Conservation (phyloP, 1,140 invertebrate genomes). For the Drosophila burlai region DNA sequence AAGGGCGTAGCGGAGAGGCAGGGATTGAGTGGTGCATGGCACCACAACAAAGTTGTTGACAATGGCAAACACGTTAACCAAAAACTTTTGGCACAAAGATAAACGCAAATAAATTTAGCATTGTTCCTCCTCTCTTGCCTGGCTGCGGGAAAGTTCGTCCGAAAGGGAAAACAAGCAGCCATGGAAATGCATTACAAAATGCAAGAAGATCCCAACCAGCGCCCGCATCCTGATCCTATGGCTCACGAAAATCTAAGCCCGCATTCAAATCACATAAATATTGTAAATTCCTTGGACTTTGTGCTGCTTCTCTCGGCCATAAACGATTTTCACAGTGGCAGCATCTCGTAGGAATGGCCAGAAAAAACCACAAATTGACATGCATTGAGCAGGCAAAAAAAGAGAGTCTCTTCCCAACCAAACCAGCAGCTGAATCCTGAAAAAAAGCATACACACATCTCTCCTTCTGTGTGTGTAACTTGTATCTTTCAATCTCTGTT, state of each 20-base stretch:
- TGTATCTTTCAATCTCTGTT: constrained; percentile 45
- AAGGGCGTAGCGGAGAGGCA: not conserved
- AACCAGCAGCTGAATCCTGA: constrained; percentile 19
- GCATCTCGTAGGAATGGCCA: constrained; percentile 6
- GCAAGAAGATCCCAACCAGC: constrained; percentile 17
- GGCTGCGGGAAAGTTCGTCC: constrained; percentile 20
- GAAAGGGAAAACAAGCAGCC: constrained; percentile 2
- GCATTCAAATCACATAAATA: constrained; percentile 74
- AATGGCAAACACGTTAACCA: constrained; percentile 82
- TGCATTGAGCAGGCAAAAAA: constrained; percentile 53
- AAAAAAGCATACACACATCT: constrained; percentile 19
- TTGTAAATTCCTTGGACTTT: constrained; percentile 45
- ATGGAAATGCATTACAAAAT: constrained; percentile 43
- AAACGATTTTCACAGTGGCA: constrained; percentile 66
- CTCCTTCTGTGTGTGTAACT: constrained; percentile 26
- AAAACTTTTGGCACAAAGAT: constrained; percentile 81
- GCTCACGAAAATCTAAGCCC: constrained; percentile 50
- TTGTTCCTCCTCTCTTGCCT: constrained; percentile 47
- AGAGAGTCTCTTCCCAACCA: not conserved
- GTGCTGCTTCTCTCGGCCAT: constrained; percentile 34
- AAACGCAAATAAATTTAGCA: constrained; percentile 82
- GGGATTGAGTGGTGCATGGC: constrained; percentile 52
- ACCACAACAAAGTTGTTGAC: constrained; percentile 83
- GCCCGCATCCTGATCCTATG: constrained; percentile 49
- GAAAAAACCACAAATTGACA: constrained; percentile 74